Evolutionary conservation across 2,113 vertebrate species (phyloP).

Genomic region (Isichthys henryi): DNA sequence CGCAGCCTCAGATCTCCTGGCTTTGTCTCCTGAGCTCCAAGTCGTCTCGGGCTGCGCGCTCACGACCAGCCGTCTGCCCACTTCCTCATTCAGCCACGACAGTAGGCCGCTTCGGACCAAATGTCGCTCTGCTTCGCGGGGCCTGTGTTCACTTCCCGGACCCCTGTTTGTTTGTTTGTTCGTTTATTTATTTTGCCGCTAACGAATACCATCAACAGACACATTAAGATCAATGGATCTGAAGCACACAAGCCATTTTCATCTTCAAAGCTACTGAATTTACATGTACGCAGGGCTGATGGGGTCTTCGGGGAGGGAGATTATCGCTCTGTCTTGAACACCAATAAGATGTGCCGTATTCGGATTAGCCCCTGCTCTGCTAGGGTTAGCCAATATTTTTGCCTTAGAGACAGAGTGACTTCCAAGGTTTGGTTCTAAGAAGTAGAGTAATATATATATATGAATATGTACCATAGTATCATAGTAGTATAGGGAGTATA

Average conservation of each 20-base stretch:
- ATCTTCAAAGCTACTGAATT: slow-evolving; percentile 15
- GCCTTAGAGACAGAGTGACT: background rate
- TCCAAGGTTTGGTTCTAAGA: background rate
- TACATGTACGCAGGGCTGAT: background rate
- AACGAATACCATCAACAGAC: background rate
- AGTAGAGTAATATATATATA: background rate
- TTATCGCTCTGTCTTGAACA: background rate
- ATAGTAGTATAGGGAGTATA: background rate
- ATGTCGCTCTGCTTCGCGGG: background rate
- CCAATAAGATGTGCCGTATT: background rate
- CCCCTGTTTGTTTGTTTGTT: background rate
- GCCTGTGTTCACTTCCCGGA: background rate
- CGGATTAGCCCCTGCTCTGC: background rate
- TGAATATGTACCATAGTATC: background rate
- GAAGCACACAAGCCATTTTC: background rate
- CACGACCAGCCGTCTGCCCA: background rate
- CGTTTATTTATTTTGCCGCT: background rate
- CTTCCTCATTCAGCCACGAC: background rate
- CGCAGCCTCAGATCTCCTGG: background rate
- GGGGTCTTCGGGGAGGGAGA: background rate
- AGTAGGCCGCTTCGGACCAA: no score
- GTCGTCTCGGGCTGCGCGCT: background rate
- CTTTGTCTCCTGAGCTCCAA: background rate
- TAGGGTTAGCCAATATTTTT: background rate
- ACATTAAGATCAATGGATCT: slow-evolving; percentile 10